These are phyloP conservation scores for Lithosia quadra DNA, from an alignment of 2,888 invertebrate genomes.

Conservation along the genomic window DNA sequence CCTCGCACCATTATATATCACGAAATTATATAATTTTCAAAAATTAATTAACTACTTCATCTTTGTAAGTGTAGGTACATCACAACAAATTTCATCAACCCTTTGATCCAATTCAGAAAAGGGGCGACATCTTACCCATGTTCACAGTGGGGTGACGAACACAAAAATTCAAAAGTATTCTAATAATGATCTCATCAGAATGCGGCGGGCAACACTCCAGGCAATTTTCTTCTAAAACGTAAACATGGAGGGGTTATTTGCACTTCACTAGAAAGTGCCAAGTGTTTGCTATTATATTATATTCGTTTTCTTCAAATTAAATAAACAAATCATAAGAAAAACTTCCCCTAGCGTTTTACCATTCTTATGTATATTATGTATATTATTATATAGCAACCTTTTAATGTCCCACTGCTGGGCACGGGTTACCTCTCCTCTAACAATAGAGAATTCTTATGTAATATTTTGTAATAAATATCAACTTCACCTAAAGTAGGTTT, in stretches of 20 bases:
- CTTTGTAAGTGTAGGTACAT: not conserved
- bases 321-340: too few species aligned
- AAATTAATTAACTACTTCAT: not conserved
- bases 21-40: not conserved
- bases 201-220: conserved; percentile 67
- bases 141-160: not conserved
- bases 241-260: conserved; percentile 2
- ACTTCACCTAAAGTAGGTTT: too few species aligned
- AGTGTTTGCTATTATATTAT: not conserved
- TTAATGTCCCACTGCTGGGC: too few species aligned
- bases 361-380: too few species aligned
- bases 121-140: not conserved
- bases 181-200: conserved; percentile 58
- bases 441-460: too few species aligned
- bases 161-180: conserved; percentile 30
- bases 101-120: not conserved
- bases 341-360: too few species aligned
- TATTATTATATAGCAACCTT: too few species aligned
- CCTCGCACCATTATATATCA: not conserved
- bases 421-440: too few species aligned
- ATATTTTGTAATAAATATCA: too few species aligned
- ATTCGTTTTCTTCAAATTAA: too few species aligned
- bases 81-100: not conserved
- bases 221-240: conserved; percentile 64
- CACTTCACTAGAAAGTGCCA: conserved; percentile 24